Percentiles rank a stretch among this genome's conserved stretches.
Conservation (phyloP, 2,113 vertebrate genomes). For the Pluvialis apricaria region DNA sequence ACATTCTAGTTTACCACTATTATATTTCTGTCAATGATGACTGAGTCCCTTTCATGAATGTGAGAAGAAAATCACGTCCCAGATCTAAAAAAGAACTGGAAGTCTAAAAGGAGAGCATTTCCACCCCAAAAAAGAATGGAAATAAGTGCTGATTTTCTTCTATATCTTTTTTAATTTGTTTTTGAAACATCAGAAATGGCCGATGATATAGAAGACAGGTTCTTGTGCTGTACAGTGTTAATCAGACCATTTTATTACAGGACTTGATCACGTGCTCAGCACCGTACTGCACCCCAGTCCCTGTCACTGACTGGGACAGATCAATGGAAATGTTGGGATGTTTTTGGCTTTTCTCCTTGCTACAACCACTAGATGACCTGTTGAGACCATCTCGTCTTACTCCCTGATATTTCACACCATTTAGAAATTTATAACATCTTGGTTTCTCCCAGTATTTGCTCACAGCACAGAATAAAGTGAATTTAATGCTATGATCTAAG, state of each 20-base stretch:
- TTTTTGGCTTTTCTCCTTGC: not conserved
- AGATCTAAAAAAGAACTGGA: not conserved
- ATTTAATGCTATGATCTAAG: not conserved
- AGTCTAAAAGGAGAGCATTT: not conserved
- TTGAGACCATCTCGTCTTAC: not conserved
- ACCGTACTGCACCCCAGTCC: rapidly evolving
- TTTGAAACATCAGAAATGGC: not conserved
- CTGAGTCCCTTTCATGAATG: not conserved
- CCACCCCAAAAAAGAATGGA: not conserved
- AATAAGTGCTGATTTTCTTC: not conserved
- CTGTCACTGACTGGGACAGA: not conserved
- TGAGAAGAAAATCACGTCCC: not conserved
- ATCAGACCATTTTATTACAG: not conserved
- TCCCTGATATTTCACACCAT: not conserved
- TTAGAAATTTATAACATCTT: not conserved
- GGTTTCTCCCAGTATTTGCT: not conserved
- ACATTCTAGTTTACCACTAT: not conserved
- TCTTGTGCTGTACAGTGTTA: not conserved
- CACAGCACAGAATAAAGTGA: not conserved
- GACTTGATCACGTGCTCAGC: not conserved
- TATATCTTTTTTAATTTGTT: not conserved
- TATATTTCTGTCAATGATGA: not conserved
- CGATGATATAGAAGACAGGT: not conserved
- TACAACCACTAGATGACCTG: not conserved
- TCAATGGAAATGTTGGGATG: not conserved